A percentile compares a stretch with the other conserved stretches of the same genome.
Conservation (phyloP, 64 coral and sea anemone genomes). For the Pocillopora damicornis region DNA sequence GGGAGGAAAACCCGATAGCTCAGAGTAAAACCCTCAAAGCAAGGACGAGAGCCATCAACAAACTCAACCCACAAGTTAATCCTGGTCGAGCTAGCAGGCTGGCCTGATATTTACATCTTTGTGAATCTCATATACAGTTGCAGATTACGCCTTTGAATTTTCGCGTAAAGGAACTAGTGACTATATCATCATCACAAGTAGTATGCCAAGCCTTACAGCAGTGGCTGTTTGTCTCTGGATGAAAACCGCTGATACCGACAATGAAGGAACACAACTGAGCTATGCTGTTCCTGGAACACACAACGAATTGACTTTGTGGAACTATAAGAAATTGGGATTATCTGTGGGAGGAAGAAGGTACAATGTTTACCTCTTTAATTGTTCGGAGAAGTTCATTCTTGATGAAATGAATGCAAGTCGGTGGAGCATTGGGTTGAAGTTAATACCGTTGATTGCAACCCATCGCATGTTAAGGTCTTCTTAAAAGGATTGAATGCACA, state of each 20-base stretch:
- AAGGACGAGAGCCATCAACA: no score
- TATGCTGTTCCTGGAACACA: neutral
- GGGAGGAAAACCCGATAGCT: no score
- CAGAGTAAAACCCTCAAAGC: no score
- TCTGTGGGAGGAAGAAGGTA: neutral
- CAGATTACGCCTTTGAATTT: neutral
- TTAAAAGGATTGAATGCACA: no score
- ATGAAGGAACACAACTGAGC: neutral
- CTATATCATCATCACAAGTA: neutral
- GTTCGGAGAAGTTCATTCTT: neutral
- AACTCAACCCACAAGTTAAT: no score
- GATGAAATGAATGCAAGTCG: neutral
- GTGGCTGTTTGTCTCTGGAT: conserved; percentile 13
- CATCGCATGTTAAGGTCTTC: neutral
- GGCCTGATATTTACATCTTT: no score
- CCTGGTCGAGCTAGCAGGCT: no score
- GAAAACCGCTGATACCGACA: neutral
- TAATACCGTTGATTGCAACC: neutral
- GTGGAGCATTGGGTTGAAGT: no score
- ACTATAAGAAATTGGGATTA: neutral
- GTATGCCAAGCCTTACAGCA: neutral
- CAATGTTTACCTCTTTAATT: neutral
- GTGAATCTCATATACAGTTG: no score
- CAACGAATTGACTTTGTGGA: neutral
- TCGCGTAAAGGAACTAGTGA: neutral